phyloP scores from a whole-genome alignment of 35 echinoderm and acorn worm genomes.

The Patiria miniata region DNA sequence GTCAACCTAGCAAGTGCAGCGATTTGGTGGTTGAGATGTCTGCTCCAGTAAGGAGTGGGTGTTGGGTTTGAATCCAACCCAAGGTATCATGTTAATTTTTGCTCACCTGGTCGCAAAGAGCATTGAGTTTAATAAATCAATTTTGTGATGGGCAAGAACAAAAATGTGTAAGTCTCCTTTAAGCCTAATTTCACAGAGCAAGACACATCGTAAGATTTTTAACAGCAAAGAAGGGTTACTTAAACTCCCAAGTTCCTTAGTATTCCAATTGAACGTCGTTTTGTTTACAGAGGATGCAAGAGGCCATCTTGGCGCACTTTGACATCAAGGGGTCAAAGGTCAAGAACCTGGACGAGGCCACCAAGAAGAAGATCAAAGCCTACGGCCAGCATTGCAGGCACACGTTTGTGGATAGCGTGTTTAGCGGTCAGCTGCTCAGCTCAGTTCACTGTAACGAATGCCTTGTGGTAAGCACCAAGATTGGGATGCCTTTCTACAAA shows the following conservation, averaged over 20 bases:
- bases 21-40: neutral
- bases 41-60: neutral
- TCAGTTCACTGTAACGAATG: constrained; percentile 86
- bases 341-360: constrained; percentile 73
- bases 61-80: too few species aligned
- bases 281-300: constrained; percentile 77
- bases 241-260: too few species aligned
- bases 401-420: constrained; percentile 94
- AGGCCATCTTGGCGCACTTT: constrained; percentile 65
- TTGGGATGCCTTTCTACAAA: too few species aligned
- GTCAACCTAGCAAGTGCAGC: neutral
- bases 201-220: too few species aligned
- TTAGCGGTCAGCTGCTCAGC: constrained; percentile 89
- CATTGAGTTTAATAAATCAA: too few species aligned
- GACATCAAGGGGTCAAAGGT: constrained; percentile 62
- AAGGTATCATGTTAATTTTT: too few species aligned
- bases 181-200: too few species aligned
- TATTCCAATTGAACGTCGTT: too few species aligned
- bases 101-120: too few species aligned
- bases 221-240: too few species aligned
- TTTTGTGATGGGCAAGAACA: too few species aligned
- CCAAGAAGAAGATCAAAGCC: constrained; percentile 85
- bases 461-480: constrained; percentile 44
- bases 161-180: too few species aligned
- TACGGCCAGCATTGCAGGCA: constrained; percentile 72